Evolutionary conservation across 2,888 invertebrate genomes (phyloP).

Genomic region (Sarcophaga caerulescens): DNA sequence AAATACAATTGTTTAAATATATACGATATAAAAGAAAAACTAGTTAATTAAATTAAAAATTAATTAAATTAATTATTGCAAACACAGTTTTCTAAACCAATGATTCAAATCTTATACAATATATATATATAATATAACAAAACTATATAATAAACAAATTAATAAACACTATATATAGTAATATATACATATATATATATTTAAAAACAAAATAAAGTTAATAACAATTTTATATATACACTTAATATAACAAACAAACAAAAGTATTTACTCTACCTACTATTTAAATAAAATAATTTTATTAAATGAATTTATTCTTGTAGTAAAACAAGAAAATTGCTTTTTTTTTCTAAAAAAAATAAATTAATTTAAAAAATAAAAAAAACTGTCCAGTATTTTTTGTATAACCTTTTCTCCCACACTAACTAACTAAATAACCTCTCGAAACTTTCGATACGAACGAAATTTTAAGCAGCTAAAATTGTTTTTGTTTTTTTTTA

Average conservation of each 20-base stretch:
- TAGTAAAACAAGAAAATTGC: constrained; percentile 10
- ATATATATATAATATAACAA: constrained; percentile 25
- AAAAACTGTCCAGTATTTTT: constrained; percentile 49
- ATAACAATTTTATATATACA: constrained; percentile 56
- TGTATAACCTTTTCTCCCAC: neutral
- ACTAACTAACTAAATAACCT: constrained; percentile 7
- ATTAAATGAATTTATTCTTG: neutral
- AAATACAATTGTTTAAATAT: constrained; percentile 39
- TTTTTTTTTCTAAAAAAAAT: constrained; percentile 7
- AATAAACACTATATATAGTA: constrained; percentile 23
- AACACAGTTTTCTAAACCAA: constrained; percentile 58
- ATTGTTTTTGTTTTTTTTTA: constrained; percentile 37
- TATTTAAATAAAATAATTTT: constrained; percentile 40
- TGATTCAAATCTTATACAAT: constrained; percentile 44
- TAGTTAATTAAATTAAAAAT: constrained; percentile 58
- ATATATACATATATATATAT: constrained; percentile 34
- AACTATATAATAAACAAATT: constrained; percentile 31
- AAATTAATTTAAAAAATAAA: too few species aligned
- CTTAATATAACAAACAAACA: constrained; percentile 10
- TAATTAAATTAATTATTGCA: constrained; percentile 65
- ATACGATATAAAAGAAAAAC: constrained; percentile 20
- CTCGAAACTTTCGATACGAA: neutral
- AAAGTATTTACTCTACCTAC: constrained; percentile 58
- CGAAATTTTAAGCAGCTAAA: constrained; percentile 42
- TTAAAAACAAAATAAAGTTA: constrained; percentile 21